These are phyloP conservation scores for Mastigias papua DNA, from an alignment of 30 jellyfish, hydroid and myxozoan genomes.

Conservation along the genomic window DNA sequence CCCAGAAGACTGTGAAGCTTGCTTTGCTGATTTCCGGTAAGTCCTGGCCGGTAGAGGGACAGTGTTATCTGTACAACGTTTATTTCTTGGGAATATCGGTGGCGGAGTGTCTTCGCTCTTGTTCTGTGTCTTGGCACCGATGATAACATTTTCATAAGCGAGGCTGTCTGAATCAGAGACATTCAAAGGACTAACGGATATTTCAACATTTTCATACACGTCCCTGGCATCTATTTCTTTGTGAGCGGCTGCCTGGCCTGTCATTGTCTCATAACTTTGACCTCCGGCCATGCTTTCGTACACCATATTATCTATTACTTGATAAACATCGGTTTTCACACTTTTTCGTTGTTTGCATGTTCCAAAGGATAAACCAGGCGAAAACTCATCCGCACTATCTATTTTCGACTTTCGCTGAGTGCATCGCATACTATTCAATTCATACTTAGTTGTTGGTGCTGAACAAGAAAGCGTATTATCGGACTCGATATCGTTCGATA, in stretches of 20 bases:
- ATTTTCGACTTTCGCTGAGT: conserved; percentile 7
- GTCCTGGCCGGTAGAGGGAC: conserved; percentile 62
- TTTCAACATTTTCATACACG: conserved; percentile 9
- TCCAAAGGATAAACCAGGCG: conserved; percentile 61
- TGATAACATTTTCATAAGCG: conserved; percentile 34
- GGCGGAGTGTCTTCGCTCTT: conserved; percentile 11
- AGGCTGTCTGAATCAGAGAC: neutral
- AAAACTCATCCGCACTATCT: conserved; percentile 6
- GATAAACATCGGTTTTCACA: neutral
- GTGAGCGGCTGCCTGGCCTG: neutral
- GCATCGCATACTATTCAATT: conserved; percentile 31
- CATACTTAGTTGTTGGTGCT: conserved; percentile 68
- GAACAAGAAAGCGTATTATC: conserved; percentile 50
- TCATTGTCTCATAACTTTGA: conserved; percentile 50
- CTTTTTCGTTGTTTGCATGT: conserved; percentile 30
- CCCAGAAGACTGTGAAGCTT: neutral
- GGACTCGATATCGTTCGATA: conserved; percentile 39
- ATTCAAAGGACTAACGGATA: neutral
- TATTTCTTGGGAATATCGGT: conserved; percentile 7
- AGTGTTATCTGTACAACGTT: neutral
- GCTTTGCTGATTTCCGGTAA: conserved; percentile 22
- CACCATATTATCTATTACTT: conserved; percentile 29
- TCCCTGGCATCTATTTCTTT: neutral
- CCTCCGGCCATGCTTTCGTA: conserved; percentile 55
- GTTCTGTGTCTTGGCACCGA: neutral